These are phyloP conservation scores for Melieria omissa DNA, from an alignment of 2,888 invertebrate genomes.

Conservation along the genomic window DNA sequence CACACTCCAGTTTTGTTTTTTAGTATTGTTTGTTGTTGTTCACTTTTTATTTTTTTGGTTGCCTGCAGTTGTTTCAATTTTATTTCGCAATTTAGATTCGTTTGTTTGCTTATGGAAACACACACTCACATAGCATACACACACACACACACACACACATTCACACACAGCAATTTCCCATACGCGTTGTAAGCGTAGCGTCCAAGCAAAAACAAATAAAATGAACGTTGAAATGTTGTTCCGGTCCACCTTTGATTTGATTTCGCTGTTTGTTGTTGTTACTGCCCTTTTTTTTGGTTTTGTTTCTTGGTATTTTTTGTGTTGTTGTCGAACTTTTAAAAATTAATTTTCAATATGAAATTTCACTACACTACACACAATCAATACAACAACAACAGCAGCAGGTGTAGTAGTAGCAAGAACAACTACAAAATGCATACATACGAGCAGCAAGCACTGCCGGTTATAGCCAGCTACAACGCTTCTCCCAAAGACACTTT, in stretches of 20 bases:
- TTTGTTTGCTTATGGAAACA: slow-evolving; percentile 47
- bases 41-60: slow-evolving; percentile 41
- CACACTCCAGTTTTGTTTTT: slow-evolving; percentile 8
- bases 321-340: slow-evolving; percentile 46
- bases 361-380: slow-evolving; percentile 28
- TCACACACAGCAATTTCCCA: not conserved
- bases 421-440: not conserved
- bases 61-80: slow-evolving; percentile 49
- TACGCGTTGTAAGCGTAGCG: not conserved
- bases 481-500: slow-evolving; percentile 43
- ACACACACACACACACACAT: slow-evolving; percentile 17
- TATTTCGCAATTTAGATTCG: slow-evolving; percentile 48
- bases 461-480: slow-evolving; percentile 15
- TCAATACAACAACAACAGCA: slow-evolving; percentile 11
- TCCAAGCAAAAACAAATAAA: slow-evolving; percentile 1
- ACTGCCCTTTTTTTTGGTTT: slow-evolving; percentile 13
- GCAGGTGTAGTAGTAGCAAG: not conserved
- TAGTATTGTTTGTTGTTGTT: slow-evolving; percentile 19
- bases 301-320: not conserved
- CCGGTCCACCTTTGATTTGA: slow-evolving; percentile 8
- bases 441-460: slow-evolving; percentile 12
- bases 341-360: slow-evolving; percentile 53
- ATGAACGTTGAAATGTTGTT: slow-evolving; percentile 8
- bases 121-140: slow-evolving; percentile 15
- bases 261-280: slow-evolving; percentile 28